Conservation (phyloP, 2,113 vertebrate genomes). For the Lanius ludovicianus region DNA sequence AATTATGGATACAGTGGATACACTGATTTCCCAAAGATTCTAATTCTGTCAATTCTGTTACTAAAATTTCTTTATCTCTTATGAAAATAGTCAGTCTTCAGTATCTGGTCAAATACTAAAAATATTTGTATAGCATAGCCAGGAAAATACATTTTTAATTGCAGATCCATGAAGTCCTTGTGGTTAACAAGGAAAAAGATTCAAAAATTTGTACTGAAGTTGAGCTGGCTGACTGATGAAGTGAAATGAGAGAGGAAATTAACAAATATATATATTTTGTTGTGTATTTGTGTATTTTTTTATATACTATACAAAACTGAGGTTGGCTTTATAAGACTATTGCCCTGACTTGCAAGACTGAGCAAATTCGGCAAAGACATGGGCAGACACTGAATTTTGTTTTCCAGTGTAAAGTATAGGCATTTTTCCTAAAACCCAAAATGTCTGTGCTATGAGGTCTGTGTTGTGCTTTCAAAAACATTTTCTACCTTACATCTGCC, state of each 20-base stretch:
- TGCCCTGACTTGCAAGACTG: neutral
- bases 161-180: neutral
- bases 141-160: constrained; percentile 30
- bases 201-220: neutral
- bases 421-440: neutral
- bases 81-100: neutral
- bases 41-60: neutral
- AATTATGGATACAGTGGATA: neutral
- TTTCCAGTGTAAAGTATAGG: constrained; percentile 5
- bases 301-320: neutral
- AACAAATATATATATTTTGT: neutral
- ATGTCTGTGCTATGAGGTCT: neutral
- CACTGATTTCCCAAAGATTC: neutral
- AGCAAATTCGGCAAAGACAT: neutral
- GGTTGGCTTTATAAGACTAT: neutral
- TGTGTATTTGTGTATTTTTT: neutral
- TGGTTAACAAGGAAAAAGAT: neutral
- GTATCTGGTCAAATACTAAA: constrained; percentile 2
- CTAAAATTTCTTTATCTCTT: neutral
- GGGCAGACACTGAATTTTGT: neutral
- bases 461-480: neutral
- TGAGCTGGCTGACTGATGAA: neutral
- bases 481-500: neutral
- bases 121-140: neutral
- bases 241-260: neutral